A percentile compares a stretch with the other conserved stretches of the same genome.
These are phyloP conservation scores for Apodemia zela DNA, from an alignment of 2,888 invertebrate genomes.

Conservation along the genomic window DNA sequence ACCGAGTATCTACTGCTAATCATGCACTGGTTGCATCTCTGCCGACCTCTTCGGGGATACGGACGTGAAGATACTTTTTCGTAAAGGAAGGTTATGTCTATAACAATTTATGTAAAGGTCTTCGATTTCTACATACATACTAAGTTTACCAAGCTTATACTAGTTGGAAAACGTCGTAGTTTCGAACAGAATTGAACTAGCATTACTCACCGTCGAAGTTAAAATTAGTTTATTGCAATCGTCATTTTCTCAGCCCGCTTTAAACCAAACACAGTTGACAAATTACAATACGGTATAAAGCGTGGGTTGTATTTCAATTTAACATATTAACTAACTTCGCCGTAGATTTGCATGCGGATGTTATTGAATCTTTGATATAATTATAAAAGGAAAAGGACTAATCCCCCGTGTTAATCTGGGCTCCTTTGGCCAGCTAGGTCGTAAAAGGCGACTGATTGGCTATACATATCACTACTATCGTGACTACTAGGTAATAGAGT, in stretches of 20 bases:
- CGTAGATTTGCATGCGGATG: background rate
- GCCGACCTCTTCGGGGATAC: too few relatives aligned
- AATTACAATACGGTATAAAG: slow-evolving; percentile 15
- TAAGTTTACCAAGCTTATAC: slow-evolving; percentile 12
- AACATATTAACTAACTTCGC: background rate
- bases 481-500: too few relatives aligned
- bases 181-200: slow-evolving; percentile 16
- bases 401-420: too few relatives aligned
- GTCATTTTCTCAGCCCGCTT: slow-evolving; percentile 16
- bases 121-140: slow-evolving; percentile 3
- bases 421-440: too few relatives aligned
- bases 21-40: too few relatives aligned
- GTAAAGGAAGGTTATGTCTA: background rate
- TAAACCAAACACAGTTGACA: slow-evolving; percentile 16
- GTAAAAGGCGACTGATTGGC: too few relatives aligned
- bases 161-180: slow-evolving; percentile 16
- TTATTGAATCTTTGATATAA: too few relatives aligned
- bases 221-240: slow-evolving; percentile 17
- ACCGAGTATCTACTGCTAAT: too few relatives aligned
- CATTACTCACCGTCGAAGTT: slow-evolving; percentile 16
- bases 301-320: slow-evolving; percentile 3
- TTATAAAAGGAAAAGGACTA: too few relatives aligned
- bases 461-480: too few relatives aligned
- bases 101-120: background rate
- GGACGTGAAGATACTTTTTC: too few relatives aligned